Evolutionary conservation across 2,888 invertebrate species (phyloP).

Genomic region (Drosophila nigricruria): DNA sequence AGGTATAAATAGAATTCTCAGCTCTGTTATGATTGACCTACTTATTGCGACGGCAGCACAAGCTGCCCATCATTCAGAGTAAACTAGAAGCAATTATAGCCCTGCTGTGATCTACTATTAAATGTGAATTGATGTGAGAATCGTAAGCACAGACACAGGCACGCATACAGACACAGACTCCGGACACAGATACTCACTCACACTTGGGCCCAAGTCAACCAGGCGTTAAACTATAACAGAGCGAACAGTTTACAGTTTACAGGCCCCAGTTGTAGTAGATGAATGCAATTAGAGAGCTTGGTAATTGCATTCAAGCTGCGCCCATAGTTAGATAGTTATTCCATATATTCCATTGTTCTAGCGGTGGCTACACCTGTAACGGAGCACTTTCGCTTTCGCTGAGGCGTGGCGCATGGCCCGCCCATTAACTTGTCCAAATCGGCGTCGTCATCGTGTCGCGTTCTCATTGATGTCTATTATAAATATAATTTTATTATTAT

Average conservation of each 20-base stretch:
- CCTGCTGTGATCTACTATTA: constrained; percentile 40
- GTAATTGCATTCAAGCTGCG: constrained; percentile 42
- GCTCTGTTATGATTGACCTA: constrained; percentile 9
- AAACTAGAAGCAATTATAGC: constrained; percentile 47
- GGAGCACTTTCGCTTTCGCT: constrained; percentile 66
- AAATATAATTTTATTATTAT: constrained; percentile 19
- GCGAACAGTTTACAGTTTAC: constrained; percentile 51
- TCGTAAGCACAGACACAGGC: constrained; percentile 22
- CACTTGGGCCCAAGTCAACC: constrained; percentile 31
- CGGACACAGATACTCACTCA: constrained; percentile 6
- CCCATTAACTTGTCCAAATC: constrained; percentile 38
- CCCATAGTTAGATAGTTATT: constrained; percentile 12
- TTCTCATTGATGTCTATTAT: constrained; percentile 43
- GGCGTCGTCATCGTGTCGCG: constrained; percentile 24
- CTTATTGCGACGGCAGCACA: constrained; percentile 14
- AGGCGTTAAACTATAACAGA: constrained; percentile 71
- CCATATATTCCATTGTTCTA: constrained; percentile 37
- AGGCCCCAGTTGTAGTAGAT: constrained; percentile 46
- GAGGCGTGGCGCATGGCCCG: constrained; percentile 16
- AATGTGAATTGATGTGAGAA: constrained; percentile 58
- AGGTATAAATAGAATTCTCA: constrained; percentile 9
- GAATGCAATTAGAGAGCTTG: constrained; percentile 39
- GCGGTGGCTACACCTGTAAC: constrained; percentile 15
- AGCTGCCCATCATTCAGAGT: constrained; percentile 25
- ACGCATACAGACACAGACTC: constrained; percentile 4